A percentile compares a stretch with the other conserved stretches of the same genome.
Conservation (phyloP, 2,797 vertebrate species). For the Takifugu ocellatus region DNA sequence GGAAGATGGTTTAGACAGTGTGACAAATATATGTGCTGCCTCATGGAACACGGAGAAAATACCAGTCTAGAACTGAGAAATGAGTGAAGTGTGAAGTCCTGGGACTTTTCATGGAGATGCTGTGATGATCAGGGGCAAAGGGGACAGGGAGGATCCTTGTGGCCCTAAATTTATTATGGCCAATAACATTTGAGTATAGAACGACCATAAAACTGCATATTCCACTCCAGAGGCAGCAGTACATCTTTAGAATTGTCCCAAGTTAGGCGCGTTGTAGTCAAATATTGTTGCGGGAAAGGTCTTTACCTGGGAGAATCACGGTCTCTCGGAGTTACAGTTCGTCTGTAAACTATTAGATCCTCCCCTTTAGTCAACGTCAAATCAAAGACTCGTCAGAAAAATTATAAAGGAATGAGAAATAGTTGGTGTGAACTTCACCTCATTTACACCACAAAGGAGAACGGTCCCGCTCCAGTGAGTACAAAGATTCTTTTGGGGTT, state of each 20-base stretch:
- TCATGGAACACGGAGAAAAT: not conserved
- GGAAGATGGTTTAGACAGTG: not conserved
- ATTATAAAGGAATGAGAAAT: conserved; percentile 48
- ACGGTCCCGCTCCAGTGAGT: conserved; percentile 43
- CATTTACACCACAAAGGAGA: conserved; percentile 4
- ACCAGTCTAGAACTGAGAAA: not conserved
- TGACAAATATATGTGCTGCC: conserved; percentile 3
- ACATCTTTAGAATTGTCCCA: too few relatives aligned
- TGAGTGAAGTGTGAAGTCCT: not conserved
- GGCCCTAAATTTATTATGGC: too few relatives aligned
- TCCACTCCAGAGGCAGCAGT: too few relatives aligned
- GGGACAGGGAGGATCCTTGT: too few relatives aligned
- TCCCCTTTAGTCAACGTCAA: conserved; percentile 47
- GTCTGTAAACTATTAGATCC: conserved; percentile 40
- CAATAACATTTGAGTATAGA: too few relatives aligned
- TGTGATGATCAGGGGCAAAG: too few relatives aligned
- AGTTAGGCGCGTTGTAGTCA: not conserved
- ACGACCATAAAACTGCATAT: too few relatives aligned
- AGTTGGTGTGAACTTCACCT: conserved; percentile 2
- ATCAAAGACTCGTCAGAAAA: conserved; percentile 36
- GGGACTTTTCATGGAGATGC: too few relatives aligned
- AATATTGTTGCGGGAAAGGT: not conserved
- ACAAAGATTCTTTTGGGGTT: not conserved
- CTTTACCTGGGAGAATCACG: not conserved
- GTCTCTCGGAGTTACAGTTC: not conserved